Percentiles rank a stretch among this genome's conserved stretches.
Conservation (phyloP, 2,113 vertebrate species). For the Protobothrops flavoviridis region DNA sequence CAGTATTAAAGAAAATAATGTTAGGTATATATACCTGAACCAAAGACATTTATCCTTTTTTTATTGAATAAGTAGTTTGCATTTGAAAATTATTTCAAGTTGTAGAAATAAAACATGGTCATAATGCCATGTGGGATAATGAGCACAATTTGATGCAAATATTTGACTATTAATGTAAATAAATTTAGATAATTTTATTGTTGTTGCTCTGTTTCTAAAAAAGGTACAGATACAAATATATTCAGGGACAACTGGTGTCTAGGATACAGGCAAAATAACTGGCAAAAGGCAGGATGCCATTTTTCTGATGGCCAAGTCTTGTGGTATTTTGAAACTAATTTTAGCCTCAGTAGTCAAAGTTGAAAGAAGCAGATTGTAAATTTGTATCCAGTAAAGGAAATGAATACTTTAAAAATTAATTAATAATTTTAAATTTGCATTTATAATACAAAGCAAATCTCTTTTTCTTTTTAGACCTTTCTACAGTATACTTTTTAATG, state of each 20-base stretch:
- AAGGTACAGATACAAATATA: background rate
- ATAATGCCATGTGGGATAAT: background rate
- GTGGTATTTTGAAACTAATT: background rate
- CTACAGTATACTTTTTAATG: background rate
- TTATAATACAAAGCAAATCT: background rate
- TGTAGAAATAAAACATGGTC: background rate
- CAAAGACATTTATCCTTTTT: background rate
- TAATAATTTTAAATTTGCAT: background rate
- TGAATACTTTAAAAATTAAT: background rate
- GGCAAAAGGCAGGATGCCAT: background rate
- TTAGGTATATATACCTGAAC: background rate
- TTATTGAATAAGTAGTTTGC: background rate
- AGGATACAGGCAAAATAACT: background rate
- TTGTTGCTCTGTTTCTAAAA: background rate
- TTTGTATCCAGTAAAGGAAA: background rate
- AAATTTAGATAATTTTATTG: no score
- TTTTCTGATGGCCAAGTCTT: background rate
- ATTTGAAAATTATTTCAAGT: background rate
- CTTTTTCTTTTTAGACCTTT: background rate
- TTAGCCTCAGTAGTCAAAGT: background rate
- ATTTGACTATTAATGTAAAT: background rate
- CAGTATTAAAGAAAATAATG: constrained; percentile 6
- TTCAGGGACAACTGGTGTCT: background rate
- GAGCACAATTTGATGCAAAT: background rate
- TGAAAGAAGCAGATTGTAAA: background rate